A percentile compares a stretch with the other conserved stretches of the same genome.
Conservation (phyloP, 2,113 vertebrate genomes). For the Chrysemys picta region DNA sequence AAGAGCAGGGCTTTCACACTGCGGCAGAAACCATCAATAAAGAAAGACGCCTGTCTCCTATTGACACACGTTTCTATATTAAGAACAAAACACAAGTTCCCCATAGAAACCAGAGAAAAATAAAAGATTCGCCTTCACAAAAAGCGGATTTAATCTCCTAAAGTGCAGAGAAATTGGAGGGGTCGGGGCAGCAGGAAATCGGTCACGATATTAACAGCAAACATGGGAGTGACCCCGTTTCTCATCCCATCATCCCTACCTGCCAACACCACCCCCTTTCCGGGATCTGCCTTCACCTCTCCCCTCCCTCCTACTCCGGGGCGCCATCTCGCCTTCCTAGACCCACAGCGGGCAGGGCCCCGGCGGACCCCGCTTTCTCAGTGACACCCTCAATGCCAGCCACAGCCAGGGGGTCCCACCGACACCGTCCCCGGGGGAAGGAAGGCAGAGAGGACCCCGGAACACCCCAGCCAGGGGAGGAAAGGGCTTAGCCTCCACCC, state of each 20-base stretch:
- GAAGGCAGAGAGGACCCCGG: neutral
- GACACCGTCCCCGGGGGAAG: neutral
- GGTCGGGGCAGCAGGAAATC: constrained; percentile 45
- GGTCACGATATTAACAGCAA: neutral
- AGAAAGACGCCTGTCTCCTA: neutral
- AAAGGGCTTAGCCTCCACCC: constrained; percentile 16
- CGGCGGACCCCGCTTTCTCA: neutral
- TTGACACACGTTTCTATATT: neutral
- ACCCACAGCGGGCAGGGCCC: neutral
- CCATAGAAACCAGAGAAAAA: constrained; percentile 6
- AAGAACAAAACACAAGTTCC: constrained; percentile 2
- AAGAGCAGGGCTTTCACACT: constrained; percentile 22
- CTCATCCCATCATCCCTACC: neutral
- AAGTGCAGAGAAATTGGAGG: neutral
- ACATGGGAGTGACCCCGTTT: neutral
- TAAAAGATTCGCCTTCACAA: neutral
- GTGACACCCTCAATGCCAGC: neutral
- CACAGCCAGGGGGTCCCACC: neutral
- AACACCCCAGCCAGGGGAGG: neutral
- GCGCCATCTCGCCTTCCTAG: neutral
- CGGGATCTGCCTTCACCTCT: neutral
- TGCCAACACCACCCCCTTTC: neutral
- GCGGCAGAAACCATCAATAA: constrained; percentile 4
- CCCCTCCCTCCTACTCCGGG: neutral
- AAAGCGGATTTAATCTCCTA: constrained; percentile 7